These are phyloP conservation scores for Parasteatoda lunata DNA, from an alignment of 2,888 invertebrate genomes.

Conservation along the genomic window DNA sequence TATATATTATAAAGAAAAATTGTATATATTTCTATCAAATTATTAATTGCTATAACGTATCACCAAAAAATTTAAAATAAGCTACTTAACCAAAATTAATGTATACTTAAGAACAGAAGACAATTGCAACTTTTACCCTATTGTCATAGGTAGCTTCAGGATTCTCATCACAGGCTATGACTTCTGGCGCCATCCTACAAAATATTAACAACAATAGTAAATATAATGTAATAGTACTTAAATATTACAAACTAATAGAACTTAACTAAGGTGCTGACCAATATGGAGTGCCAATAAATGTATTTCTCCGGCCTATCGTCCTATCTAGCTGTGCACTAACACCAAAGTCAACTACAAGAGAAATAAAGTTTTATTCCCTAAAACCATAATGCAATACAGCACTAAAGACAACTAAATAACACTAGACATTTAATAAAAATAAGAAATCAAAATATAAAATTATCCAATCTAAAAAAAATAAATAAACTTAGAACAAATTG, in stretches of 20 bases:
- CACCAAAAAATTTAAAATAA: no score
- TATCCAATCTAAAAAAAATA: no score
- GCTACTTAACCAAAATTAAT: not conserved
- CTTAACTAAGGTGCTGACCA: conserved; percentile 77
- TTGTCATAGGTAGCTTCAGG: conserved; percentile 99
- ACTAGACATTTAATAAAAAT: no score
- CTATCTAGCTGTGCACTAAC: conserved; percentile 99
- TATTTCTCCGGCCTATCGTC: conserved; percentile 98
- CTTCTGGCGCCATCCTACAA: conserved; percentile 94
- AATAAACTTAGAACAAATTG: no score
- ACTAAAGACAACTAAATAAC: not conserved
- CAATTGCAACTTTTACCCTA: conserved; percentile 73
- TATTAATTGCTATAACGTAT: no score
- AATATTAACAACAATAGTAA: not conserved
- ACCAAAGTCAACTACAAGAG: conserved; percentile 92
- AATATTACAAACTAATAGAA: not conserved
- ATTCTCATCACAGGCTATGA: conserved; percentile 99
- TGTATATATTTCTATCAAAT: no score
- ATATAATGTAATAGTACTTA: not conserved
- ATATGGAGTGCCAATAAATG: conserved; percentile 98
- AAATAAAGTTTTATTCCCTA: not conserved
- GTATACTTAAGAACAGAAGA: not conserved
- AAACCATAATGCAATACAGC: not conserved
- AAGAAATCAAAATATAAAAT: no score
- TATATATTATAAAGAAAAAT: no score